Conservation (phyloP, 2,888 invertebrate species). For the Pherbina coryleti region DNA sequence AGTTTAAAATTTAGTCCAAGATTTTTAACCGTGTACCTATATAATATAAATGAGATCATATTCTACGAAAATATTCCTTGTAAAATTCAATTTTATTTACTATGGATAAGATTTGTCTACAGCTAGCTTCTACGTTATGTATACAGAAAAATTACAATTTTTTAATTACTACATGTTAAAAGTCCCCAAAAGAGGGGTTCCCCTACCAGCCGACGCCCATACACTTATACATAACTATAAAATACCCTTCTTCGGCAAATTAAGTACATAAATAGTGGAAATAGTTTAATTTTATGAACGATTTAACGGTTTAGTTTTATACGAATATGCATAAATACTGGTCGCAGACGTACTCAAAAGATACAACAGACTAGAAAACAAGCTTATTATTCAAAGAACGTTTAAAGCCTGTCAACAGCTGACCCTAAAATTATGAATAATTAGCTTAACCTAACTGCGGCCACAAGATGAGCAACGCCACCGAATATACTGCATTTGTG, state of each 20-base stretch:
- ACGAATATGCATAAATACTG: background rate
- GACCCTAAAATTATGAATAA: slow-evolving; percentile 65
- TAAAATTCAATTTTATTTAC: too few relatives aligned
- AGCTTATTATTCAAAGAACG: slow-evolving; percentile 55
- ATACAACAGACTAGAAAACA: slow-evolving; percentile 1
- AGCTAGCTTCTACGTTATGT: too few relatives aligned
- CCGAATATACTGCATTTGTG: background rate
- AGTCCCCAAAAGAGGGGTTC: too few relatives aligned
- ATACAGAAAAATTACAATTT: too few relatives aligned
- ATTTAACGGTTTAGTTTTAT: background rate
- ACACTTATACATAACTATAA: too few relatives aligned
- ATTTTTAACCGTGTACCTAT: too few relatives aligned
- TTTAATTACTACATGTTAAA: too few relatives aligned
- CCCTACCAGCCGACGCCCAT: too few relatives aligned
- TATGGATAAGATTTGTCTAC: too few relatives aligned
- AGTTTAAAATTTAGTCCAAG: too few relatives aligned
- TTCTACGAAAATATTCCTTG: too few relatives aligned
- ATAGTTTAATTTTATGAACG: slow-evolving; percentile 14
- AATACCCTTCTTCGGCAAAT: background rate
- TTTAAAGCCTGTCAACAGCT: slow-evolving; percentile 54
- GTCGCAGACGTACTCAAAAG: slow-evolving; percentile 5
- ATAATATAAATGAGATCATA: too few relatives aligned
- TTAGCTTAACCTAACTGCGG: slow-evolving; percentile 64
- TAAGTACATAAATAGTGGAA: background rate
- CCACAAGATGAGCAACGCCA: slow-evolving; percentile 59